These are phyloP conservation scores for Papilio aristodemus DNA, from an alignment of 1,140 invertebrate genomes.

Conservation along the genomic window DNA sequence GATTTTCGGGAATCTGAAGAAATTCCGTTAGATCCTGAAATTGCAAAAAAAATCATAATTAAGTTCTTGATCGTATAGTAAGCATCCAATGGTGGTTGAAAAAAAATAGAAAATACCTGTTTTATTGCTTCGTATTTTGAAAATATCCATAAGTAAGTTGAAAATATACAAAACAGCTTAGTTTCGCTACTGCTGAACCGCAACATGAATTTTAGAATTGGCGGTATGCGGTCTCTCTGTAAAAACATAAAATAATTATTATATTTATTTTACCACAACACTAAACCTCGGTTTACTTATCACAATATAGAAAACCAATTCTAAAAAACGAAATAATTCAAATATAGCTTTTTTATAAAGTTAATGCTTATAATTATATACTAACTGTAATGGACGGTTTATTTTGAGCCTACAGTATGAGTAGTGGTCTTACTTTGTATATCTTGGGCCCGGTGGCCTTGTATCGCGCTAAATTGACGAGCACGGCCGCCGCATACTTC, in stretches of 20 bases:
- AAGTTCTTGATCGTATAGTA: too few relatives aligned
- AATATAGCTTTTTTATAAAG: too few relatives aligned
- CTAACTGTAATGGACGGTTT: too few relatives aligned
- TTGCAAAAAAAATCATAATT: too few relatives aligned
- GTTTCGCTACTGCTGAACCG: conserved; percentile 84
- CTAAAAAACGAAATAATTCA: too few relatives aligned
- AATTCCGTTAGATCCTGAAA: conserved; percentile 68
- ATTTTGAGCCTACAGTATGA: too few relatives aligned
- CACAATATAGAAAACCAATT: too few relatives aligned
- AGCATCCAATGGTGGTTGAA: too few relatives aligned
- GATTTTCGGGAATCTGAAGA: conserved; percentile 62
- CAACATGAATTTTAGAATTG: conserved; percentile 79
- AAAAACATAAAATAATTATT: conserved; percentile 43
- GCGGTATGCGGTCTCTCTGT: conserved; percentile 70
- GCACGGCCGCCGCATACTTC: conserved; percentile 71
- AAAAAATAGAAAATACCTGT: conserved; percentile 60
- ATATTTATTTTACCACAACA: background rate
- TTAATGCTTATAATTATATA: too few relatives aligned
- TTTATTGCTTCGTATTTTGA: conserved; percentile 80
- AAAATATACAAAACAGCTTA: conserved; percentile 81
- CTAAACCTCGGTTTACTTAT: background rate
- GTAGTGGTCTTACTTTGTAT: conserved; percentile 53
- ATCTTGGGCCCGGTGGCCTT: conserved; percentile 66
- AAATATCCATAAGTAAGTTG: conserved; percentile 84
- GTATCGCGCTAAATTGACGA: conserved; percentile 80